A percentile compares a stretch with the other conserved stretches of the same genome.
These are phyloP conservation scores for Neoseiulus cucumeris DNA, from an alignment of 1,140 invertebrate genomes.

Conservation along the genomic window DNA sequence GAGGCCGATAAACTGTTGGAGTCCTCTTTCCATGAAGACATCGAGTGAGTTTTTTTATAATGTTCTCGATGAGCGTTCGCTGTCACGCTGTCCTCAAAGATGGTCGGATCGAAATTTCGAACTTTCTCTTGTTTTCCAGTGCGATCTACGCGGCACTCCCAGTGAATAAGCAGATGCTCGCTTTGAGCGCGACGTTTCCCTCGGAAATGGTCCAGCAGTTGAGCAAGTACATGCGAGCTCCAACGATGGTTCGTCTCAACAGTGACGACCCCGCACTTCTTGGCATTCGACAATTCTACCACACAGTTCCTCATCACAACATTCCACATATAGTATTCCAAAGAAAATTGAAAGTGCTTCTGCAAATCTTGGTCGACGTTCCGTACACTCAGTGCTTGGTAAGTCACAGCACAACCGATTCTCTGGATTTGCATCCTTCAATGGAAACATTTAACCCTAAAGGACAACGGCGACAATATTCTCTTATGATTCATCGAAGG, in stretches of 20 bases:
- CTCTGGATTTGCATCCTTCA: too few relatives aligned
- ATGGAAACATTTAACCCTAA: too few relatives aligned
- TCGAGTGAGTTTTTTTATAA: constrained; percentile 50
- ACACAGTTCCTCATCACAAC: constrained; percentile 23
- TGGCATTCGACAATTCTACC: constrained; percentile 39
- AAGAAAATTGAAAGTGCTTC: constrained; percentile 45
- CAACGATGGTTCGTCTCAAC: constrained; percentile 45
- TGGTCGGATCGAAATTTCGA: constrained; percentile 3
- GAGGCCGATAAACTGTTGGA: constrained; percentile 90
- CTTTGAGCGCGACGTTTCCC: constrained; percentile 82
- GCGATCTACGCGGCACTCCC: constrained; percentile 52
- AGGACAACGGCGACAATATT: too few relatives aligned
- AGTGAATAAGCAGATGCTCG: constrained; percentile 62
- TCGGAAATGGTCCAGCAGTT: constrained; percentile 48
- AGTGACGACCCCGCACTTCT: constrained; percentile 31
- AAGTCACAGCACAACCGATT: too few relatives aligned
- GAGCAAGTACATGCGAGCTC: constrained; percentile 52
- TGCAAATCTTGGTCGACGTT: constrained; percentile 44
- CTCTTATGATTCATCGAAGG: too few relatives aligned
- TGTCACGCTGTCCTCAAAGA: too few relatives aligned
- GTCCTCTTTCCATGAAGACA: constrained; percentile 46
- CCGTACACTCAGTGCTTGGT: constrained; percentile 71
- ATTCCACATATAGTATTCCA: constrained; percentile 31
- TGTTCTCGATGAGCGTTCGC: background rate
- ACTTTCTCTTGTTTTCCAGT: constrained; percentile 28